Percentiles rank a stretch among this genome's conserved stretches.
These are phyloP conservation scores for Anomalospiza imberbis DNA, from an alignment of 2,797 vertebrate species.

Conservation along the genomic window DNA sequence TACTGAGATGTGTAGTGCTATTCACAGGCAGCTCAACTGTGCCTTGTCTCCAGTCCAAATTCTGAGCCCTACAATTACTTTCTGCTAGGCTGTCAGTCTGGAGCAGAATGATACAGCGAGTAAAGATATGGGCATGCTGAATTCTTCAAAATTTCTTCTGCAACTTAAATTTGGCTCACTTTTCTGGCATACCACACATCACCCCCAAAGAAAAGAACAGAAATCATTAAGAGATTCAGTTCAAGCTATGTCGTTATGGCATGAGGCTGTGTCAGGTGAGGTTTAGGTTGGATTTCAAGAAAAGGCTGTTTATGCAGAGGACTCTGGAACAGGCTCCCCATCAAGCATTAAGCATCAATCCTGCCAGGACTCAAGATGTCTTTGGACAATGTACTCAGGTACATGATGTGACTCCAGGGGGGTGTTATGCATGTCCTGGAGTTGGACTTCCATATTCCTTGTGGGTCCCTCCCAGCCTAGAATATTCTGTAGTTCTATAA, in stretches of 20 bases:
- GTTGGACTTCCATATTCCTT: background rate
- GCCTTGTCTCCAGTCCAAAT: background rate
- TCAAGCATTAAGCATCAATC: background rate
- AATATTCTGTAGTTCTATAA: background rate
- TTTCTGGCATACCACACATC: background rate
- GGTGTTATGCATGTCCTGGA: background rate
- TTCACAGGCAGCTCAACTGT: slow-evolving; percentile 14
- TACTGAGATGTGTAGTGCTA: slow-evolving; percentile 46
- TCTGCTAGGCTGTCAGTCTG: background rate
- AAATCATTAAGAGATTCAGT: background rate
- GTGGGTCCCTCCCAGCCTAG: background rate
- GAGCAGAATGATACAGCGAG: background rate
- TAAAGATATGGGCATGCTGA: background rate
- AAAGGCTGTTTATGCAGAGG: background rate
- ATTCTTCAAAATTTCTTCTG: background rate
- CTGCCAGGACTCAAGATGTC: background rate
- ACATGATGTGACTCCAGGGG: background rate
- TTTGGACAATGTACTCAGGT: background rate
- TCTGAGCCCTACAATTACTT: background rate
- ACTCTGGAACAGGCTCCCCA: background rate
- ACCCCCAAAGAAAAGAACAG: background rate
- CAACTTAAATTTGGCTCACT: background rate
- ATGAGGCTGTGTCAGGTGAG: background rate
- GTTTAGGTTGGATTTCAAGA: background rate
- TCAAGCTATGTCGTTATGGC: background rate